Base-by-base conservation (phyloP, 2,797 vertebrate species). In the Anas acuta region DNA sequence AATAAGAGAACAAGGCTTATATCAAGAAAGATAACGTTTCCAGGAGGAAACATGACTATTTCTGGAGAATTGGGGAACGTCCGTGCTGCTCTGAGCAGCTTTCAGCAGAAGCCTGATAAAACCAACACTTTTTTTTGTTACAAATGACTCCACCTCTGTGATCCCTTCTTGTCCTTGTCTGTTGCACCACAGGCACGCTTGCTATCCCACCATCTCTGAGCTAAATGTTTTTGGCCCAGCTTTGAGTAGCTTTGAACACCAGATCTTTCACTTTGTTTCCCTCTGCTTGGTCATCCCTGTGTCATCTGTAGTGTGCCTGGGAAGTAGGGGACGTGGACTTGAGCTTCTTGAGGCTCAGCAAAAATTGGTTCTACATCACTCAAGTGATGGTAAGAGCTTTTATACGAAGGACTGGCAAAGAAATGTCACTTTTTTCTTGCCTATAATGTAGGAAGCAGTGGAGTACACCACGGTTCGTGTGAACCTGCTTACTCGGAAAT, bases 301-400 rank as follows among this genome's bases (percentile, higher is more conserved):
- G 58, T 41, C 8, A 1, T 53, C 61, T 26, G 45, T 47, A 4
- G 25, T 5, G 0, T 18, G 56, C 54, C 9, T 90, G 83, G 57
- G 70, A 35, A 77, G 65, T 2, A 7, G 83, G 56, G 45, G 65
- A 10, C 17, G 6, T 15, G 9, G 43, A 18, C 84, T 58, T 81
- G 90, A 86, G 79, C 54, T 93, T 86, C 43, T 67, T 69, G 69
- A n/a, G 82, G 72, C 78, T 83, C 82, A 53, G 11, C 39, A 19
- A 77, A 66, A 83, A 45, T 53, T 32, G 25, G 49, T 86, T n/a
- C 66, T 39, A 0, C 6, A 9, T 72, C 58, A 26, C 35, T 51
- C 0, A 1, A 64, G 79, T 87, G 71, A 73, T 3, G 14, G 22
- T 58, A 7, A 62, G 51, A 75, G 93, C 58, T 81, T 84, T 75